Percentiles rank a stretch among this genome's conserved stretches.
Conservation (phyloP, 1,140 invertebrate species). For the Drosophila funebris region DNA sequence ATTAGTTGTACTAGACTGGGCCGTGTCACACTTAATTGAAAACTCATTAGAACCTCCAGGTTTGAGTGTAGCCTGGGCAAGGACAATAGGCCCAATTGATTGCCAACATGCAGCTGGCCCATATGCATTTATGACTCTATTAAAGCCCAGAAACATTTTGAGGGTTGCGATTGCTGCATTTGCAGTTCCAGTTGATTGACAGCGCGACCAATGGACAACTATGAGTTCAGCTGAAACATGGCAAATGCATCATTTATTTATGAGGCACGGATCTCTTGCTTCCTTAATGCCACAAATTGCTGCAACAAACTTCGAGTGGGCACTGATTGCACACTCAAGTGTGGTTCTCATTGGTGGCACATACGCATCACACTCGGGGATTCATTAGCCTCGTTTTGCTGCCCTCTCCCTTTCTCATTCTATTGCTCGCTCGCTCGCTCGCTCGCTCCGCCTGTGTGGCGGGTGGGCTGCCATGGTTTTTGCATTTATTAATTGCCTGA, state of each 20-base stretch:
- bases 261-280: conserved; percentile 22
- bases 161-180: conserved; percentile 18
- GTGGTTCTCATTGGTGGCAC: not conserved
- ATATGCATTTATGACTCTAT: conserved; percentile 74
- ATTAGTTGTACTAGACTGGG: conserved; percentile 20
- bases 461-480: conserved; percentile 59
- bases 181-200: conserved; percentile 68
- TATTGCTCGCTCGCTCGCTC: not conserved
- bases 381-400: conserved; percentile 7
- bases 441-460: not conserved
- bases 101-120: conserved; percentile 68
- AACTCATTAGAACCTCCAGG: conserved; percentile 66
- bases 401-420: not conserved
- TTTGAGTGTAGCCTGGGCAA: conserved; percentile 17
- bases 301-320: not conserved
- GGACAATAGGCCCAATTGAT: conserved; percentile 62
- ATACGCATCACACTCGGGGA: not conserved
- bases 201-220: conserved; percentile 51
- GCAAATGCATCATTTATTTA: conserved; percentile 45
- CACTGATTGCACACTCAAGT: conserved; percentile 18
- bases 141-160: conserved; percentile 45
- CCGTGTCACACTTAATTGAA: conserved; percentile 76
- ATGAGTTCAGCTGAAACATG: conserved; percentile 4
- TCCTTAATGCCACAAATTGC: conserved; percentile 11
- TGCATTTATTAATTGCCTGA: conserved; percentile 84